Percentiles rank a stretch among this genome's conserved stretches.
These are phyloP conservation scores for Ctenopoma multispine DNA, from an alignment of 2,797 vertebrate species.

Conservation along the genomic window DNA sequence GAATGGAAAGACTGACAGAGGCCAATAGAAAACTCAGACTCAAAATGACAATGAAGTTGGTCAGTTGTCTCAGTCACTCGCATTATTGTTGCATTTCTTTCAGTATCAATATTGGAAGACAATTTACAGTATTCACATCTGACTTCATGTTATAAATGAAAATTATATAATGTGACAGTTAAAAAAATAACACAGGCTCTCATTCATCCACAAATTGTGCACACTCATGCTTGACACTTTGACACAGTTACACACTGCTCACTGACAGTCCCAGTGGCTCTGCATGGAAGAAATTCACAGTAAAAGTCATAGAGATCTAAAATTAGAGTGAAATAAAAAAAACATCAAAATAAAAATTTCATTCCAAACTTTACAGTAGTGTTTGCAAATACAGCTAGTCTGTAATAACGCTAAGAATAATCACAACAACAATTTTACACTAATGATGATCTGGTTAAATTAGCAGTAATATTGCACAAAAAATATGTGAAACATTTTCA, in stretches of 20 bases:
- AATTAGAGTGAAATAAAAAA: conserved; percentile 60
- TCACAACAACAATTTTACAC: conserved; percentile 84
- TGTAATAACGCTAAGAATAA: conserved; percentile 83
- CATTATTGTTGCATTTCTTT: conserved; percentile 80
- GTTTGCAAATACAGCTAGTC: conserved; percentile 73
- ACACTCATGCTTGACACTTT: conserved; percentile 82
- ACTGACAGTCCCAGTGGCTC: conserved; percentile 69
- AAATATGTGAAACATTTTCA: conserved; percentile 73
- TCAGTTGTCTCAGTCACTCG: conserved; percentile 73
- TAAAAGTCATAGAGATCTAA: conserved; percentile 80
- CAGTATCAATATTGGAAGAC: conserved; percentile 85
- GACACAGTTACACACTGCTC: conserved; percentile 76
- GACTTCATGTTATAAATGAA: conserved; percentile 78
- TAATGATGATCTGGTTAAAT: conserved; percentile 76
- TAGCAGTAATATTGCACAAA: conserved; percentile 79
- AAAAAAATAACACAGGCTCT: conserved; percentile 72
- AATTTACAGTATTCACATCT: conserved; percentile 86
- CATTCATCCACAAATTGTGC: conserved; percentile 76
- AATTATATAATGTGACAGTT: conserved; percentile 60
- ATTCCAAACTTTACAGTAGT: conserved; percentile 68
- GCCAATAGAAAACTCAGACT: conserved; percentile 78
- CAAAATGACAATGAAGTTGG: conserved; percentile 70
- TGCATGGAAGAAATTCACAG: conserved; percentile 84
- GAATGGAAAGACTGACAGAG: conserved; percentile 83
- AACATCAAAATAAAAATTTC: conserved; percentile 53